Evolutionary conservation across 2,888 invertebrate genomes (phyloP).

Genomic region (Ferrisia virgata): DNA sequence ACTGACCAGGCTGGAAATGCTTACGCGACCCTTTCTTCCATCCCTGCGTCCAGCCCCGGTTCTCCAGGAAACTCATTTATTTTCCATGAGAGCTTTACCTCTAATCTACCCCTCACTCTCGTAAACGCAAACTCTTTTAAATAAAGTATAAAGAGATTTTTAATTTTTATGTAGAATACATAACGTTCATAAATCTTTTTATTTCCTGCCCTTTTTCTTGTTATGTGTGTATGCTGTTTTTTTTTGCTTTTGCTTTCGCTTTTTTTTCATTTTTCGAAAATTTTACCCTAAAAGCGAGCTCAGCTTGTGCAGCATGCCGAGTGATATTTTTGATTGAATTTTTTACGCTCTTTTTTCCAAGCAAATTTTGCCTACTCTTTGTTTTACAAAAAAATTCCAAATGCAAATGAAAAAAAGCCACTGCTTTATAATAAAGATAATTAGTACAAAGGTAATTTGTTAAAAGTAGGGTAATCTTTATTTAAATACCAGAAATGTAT

Average conservation of each 20-base stretch:
- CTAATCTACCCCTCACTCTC: constrained; percentile 39
- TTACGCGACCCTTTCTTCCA: constrained; percentile 40
- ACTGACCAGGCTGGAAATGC: constrained; percentile 43
- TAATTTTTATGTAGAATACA: constrained; percentile 45
- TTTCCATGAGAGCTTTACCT: constrained; percentile 41
- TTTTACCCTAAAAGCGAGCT: not conserved
- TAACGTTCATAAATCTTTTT: constrained; percentile 44
- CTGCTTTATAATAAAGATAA: not conserved
- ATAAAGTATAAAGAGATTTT: constrained; percentile 44
- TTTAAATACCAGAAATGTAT: too few species aligned
- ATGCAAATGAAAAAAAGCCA: not conserved
- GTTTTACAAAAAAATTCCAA: not conserved
- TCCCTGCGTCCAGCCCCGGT: not conserved
- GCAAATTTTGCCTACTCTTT: not conserved
- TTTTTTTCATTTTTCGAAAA: not conserved
- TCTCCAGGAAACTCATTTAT: constrained; percentile 42
- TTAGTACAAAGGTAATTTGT: not conserved
- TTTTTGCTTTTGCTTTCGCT: not conserved
- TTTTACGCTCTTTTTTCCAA: not conserved
- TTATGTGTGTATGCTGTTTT: not conserved
- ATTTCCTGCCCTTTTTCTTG: constrained; percentile 36
- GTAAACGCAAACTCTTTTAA: constrained; percentile 25
- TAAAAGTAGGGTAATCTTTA: too few species aligned
- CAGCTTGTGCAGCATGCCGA: not conserved
- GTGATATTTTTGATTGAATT: constrained; percentile 8